Evolutionary conservation across 2,888 invertebrate genomes (phyloP), one percentile per base, ranked within the genome.

Genomic region (Leptarthrus brevirostris): DNA sequence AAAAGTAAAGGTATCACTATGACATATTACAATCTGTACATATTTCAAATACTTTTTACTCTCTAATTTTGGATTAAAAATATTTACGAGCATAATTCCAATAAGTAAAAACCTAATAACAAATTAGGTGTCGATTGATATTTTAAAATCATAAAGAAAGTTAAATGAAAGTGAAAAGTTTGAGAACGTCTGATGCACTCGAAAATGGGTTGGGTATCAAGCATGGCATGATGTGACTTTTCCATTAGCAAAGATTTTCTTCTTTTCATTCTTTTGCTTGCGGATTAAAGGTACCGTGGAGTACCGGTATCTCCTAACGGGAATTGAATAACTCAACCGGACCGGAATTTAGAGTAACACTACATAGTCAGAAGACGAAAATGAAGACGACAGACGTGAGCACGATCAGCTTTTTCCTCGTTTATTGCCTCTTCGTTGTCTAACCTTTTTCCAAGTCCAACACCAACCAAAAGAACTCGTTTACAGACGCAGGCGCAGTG

Each of bases 311-410:
- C 75, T 77, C 76, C 73, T 79, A 79, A 79, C 79, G 79, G 79
- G 78, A 79, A 75, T 76, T 76, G 78, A 79, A 79, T 79, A 79
- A 78, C 76, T 80, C 77, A 78, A 79, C 78, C 78, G 79, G 79
- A 80, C 78, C 77, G 79, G 79, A 79, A 80, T 80, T 74, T 77
- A 54, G 61, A 64, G 74, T 53, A 66, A 52, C 30, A 40, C 53
- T 49, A 40, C 64, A 73, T 18, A 64, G 58, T 14, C 52, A 16
- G 58, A 61, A 44, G 53, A 74, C 47, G 71, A 58, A 73, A 49
- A 70, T 49, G 14, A 74, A 70, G 53, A 12, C 40, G 20, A 69
- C 49, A n/a, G 70, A 22, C 16, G 61, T 30, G 49, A 71, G 34
- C 61, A 75, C 71, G 61, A 75, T 53, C 52, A 58, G 34, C 44